phyloP scores from a whole-genome alignment of 2,797 vertebrate species.

The Pogonophryne albipinna region DNA sequence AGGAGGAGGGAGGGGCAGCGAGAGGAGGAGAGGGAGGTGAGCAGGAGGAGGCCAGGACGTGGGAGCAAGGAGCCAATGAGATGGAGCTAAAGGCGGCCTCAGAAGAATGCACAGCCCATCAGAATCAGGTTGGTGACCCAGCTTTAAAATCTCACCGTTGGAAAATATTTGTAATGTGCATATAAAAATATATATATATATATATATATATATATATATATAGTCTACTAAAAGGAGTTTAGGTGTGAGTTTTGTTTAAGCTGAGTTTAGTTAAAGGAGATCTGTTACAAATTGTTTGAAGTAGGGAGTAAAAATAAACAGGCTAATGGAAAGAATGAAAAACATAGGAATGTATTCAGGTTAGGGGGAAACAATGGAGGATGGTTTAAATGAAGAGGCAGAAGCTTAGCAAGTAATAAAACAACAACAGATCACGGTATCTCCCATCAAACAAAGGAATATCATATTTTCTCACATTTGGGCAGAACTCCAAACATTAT shows the following conservation, averaged over 20 bases:
- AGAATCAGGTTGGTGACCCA: slow-evolving; percentile 43
- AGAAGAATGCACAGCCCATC: slow-evolving; percentile 44
- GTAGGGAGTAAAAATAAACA: neutral
- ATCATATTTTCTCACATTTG: neutral
- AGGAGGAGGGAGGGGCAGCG: slow-evolving; percentile 35
- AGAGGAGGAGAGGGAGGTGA: slow-evolving; percentile 11
- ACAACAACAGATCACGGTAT: no score
- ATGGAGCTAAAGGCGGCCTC: slow-evolving; percentile 21
- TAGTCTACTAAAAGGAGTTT: neutral
- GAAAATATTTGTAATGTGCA: neutral
- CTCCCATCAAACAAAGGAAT: neutral
- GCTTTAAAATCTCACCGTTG: neutral
- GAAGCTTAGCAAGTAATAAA: neutral
- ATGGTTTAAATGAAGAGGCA: neutral
- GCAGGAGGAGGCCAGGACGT: slow-evolving; percentile 52
- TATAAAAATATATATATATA: no score
- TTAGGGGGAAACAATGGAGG: neutral
- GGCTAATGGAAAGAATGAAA: neutral
- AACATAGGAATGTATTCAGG: no score
- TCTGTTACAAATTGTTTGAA: neutral
- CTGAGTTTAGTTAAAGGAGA: neutral
- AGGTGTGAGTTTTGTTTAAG: neutral
- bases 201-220: no score
- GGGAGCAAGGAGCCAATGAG: slow-evolving; percentile 42
- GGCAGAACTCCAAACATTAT: neutral